Conservation (phyloP, 2,797 vertebrate genomes). For the Hydrolagus colliei region DNA sequence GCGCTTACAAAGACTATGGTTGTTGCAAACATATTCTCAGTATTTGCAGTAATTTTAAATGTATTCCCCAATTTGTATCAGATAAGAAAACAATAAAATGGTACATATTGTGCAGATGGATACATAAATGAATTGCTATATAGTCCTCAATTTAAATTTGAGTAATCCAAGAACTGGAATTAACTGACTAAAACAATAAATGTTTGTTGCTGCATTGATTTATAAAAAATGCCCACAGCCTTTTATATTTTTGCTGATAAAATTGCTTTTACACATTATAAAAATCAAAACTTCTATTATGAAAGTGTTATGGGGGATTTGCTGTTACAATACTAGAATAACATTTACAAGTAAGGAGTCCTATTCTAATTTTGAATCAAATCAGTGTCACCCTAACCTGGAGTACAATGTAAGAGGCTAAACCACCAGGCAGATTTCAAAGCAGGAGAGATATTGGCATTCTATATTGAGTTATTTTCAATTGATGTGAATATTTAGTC, state of each 20-base stretch:
- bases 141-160: too few species aligned
- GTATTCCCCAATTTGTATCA: not conserved
- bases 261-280: too few species aligned
- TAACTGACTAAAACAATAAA: too few species aligned
- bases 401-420: constrained; percentile 6
- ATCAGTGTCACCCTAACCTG: not conserved
- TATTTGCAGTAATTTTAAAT: not conserved
- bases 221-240: too few species aligned
- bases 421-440: constrained; percentile 3
- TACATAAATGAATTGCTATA: not conserved
- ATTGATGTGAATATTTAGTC: constrained; percentile 14
- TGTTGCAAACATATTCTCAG: not conserved
- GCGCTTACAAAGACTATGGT: not conserved
- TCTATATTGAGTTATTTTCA: constrained; percentile 9
- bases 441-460: too few species aligned
- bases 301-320: too few species aligned
- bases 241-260: too few species aligned
- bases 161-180: too few species aligned
- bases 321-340: not conserved
- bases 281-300: too few species aligned
- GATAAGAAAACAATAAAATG: not conserved
- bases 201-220: too few species aligned
- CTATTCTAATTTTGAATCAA: not conserved
- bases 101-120: not conserved
- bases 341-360: not conserved